Base-by-base conservation (phyloP, 35 echinoderm and acorn worm species). In the Lytechinus pictus region DNA sequence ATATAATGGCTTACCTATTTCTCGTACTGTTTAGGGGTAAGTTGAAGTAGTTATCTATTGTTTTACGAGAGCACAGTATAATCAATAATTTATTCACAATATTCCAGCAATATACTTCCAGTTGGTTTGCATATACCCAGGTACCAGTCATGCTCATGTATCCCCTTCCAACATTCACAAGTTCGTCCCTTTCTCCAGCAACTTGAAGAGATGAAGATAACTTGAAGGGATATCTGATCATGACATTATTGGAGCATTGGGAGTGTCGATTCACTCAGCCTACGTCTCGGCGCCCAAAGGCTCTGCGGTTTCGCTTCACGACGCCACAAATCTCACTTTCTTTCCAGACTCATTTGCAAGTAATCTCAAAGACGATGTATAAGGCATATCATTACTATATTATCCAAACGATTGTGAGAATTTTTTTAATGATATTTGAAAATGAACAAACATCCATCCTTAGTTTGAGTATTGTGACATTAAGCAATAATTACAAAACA, bases 291-390 rank as follows among this genome's bases (percentile, higher is more conserved):
- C 88, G 29, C 88, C 88, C 88, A 52, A 24, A 14, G 52, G 28
- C 88, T 90, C 88, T 90, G 88, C 88, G 88, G 88, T 90, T 90
- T 90, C 88, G 88, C 10, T 54, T 14, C 7, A 9, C 88, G 88
- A 90, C 88, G 88, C 88, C 88, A 54, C 28, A 54, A 79, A 24
- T 79, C 66, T 79, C 21, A 79, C 8, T 79, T 27, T 79, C 66
- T 79, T 79, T 24, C 8, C 66, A 24, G 19, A 24, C 66, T n/a
- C 66, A 79, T 79, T 19, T 79, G 19, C 6, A 79, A 79, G 66
- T 79, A 79, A 79, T 79, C 66, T 79, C 19, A 24, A 24, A 12
- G 33, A 44, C 0, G 33, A 44, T 44, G 33, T 44, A n/a, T n/a
- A n/a, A n/a, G n/a, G n/a, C n/a, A n/a, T n/a, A n/a, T n/a, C n/a